Base-by-base conservation (phyloP, 92 coral and sea anemone species). In the Zoanthus sociatus region DNA sequence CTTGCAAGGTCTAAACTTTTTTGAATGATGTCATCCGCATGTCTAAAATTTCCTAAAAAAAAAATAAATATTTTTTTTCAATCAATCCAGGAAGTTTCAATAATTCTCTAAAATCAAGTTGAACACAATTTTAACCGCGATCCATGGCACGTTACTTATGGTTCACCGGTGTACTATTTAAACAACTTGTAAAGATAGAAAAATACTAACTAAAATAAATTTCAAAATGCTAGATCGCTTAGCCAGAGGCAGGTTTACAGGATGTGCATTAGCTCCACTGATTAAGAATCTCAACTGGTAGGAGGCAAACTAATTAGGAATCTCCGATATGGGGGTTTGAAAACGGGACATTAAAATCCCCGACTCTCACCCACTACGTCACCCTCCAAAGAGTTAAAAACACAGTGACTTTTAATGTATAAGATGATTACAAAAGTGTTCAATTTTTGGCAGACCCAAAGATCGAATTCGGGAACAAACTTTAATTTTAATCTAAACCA, bases 1-100 rank as follows among this genome's bases (percentile, higher is more conserved):
- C 84, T 61, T 6, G 84, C 73, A 45, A 79, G 56, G 5, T 56
- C 84, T 7, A 79, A 73, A 61, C 84, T 64, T 64, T 61, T 79
- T 12, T 79, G 58, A n/a, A 79, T 63, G 55, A 37, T 17, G 3
- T 44, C 54, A 12, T 79, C 84, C 16, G 44, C 84, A 33, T 79
- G 12, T 44, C 46, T 64, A 79, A 61, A 79, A 18, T 37, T 79
- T 20, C 84, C 84, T 79, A 18, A 47, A 2, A 16, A 45, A 11
- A 79, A 79, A 79, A 63, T 12, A 1, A 20, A 42, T 9, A 37
- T 14, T 12, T 60, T n/a, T 15, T 15, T 26, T 26, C 26, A 26
- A 26, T 26, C 26, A 26, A 26, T 26, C 26, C 26, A 26, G 26
- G 26, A 26, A 26, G 0, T 26, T 26, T 26, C 47, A 58, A 58